Conservation (phyloP, 2,888 invertebrate genomes). For the Petrolisthes manimaculis region DNA sequence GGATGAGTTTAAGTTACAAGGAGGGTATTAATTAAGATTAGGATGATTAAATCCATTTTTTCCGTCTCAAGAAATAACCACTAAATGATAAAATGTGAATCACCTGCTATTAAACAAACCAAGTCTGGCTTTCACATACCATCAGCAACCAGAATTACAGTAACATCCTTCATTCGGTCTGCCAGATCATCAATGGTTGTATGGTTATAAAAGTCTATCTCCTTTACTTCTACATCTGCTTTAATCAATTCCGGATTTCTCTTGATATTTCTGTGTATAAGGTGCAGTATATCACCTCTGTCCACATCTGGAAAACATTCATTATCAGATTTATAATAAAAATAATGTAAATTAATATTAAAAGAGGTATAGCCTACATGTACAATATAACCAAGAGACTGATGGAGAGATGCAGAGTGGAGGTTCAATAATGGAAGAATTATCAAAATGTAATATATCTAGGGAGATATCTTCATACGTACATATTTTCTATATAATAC, state of each 20-base stretch:
- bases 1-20: too few species aligned
- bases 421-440: neutral
- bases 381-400: too few species aligned
- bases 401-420: too few species aligned
- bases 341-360: neutral
- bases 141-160: conserved; percentile 85
- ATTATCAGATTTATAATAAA: neutral
- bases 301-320: conserved; percentile 77
- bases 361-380: neutral
- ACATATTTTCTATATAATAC: too few species aligned
- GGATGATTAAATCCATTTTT: too few species aligned
- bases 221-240: conserved; percentile 41
- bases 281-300: conserved; percentile 80
- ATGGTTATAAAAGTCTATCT: conserved; percentile 61
- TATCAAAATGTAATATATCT: neutral
- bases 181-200: conserved; percentile 47
- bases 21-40: too few species aligned
- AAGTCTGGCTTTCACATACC: conserved; percentile 73
- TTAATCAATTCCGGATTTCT: conserved; percentile 76
- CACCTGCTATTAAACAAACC: too few species aligned
- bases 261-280: conserved; percentile 79
- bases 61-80: too few species aligned
- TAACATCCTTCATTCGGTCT: conserved; percentile 73
- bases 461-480: too few species aligned
- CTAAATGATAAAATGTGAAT: too few species aligned